Evolutionary conservation across 2,888 invertebrate genomes (phyloP).

Genomic region (Gastracanthus pulcherrimus): DNA sequence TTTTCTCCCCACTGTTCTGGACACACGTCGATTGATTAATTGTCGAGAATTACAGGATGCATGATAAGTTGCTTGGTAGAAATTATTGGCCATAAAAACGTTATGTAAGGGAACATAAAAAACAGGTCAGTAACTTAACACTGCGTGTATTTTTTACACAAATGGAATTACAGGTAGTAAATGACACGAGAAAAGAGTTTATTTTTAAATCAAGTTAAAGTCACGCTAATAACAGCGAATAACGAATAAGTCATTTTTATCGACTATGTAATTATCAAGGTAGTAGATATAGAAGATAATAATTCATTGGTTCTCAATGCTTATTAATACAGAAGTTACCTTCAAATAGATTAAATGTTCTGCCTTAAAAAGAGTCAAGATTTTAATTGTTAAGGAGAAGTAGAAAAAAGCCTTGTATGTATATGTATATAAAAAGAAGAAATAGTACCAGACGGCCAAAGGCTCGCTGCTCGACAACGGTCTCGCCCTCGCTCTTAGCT

Average conservation of each 20-base stretch:
- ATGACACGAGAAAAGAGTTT: background rate
- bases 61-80: background rate
- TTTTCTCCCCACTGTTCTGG: background rate
- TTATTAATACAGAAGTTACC: too few species aligned
- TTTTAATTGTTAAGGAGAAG: too few species aligned
- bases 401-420: background rate
- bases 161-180: background rate
- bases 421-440: background rate
- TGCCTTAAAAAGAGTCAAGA: too few species aligned
- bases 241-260: too few species aligned
- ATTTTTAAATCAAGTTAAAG: background rate
- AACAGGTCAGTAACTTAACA: background rate
- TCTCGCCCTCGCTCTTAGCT: constrained; percentile 1
- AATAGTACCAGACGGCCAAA: too few species aligned
- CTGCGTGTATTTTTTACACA: background rate
- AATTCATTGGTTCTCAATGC: too few species aligned
- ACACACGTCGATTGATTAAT: constrained; percentile 23
- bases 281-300: too few species aligned
- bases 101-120: constrained; percentile 2
- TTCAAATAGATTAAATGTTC: too few species aligned
- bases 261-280: too few species aligned
- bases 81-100: constrained; percentile 9
- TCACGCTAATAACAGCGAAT: too few species aligned
- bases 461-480: constrained; percentile 1
- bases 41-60: constrained; percentile 29